Evolutionary conservation across 2,797 vertebrate genomes (phyloP).

Genomic region (Hydrocynus forskahlii): DNA sequence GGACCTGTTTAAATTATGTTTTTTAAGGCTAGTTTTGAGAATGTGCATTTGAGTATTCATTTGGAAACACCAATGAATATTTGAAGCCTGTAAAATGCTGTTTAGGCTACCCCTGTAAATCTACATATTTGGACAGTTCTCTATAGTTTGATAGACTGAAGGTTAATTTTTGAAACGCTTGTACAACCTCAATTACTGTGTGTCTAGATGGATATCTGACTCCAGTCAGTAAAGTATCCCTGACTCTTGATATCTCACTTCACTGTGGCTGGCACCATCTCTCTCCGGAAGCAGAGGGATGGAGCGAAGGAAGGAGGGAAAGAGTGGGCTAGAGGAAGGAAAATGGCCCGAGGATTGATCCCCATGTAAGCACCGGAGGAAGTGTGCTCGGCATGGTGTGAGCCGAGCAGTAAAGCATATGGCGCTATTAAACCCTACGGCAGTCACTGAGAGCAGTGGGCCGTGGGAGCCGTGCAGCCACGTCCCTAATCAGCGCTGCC

Average conservation of each 20-base stretch:
- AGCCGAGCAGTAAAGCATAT: constrained; percentile 67
- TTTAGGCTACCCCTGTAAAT: no score
- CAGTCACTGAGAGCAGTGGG: constrained; percentile 60
- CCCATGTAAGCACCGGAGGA: constrained; percentile 36
- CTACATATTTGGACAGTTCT: no score
- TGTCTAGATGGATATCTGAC: constrained; percentile 41
- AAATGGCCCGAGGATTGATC: constrained; percentile 47
- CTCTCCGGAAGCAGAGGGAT: constrained; percentile 41
- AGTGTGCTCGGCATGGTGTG: constrained; percentile 51
- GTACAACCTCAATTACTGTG: background rate
- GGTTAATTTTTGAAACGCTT: background rate
- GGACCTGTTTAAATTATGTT: no score
- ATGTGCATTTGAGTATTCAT: no score
- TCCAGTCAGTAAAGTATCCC: constrained; percentile 26
- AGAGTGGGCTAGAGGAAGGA: constrained; percentile 18
- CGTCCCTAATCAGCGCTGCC: constrained; percentile 43
- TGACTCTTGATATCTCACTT: constrained; percentile 46
- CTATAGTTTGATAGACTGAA: background rate
- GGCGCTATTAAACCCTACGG: constrained; percentile 61
- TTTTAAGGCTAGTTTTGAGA: no score
- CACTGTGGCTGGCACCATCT: constrained; percentile 14
- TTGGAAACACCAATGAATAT: no score
- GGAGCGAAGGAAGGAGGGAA: background rate
- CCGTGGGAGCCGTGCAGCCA: constrained; percentile 28
- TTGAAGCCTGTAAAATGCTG: no score